Percentiles rank a stretch among this genome's conserved stretches.
Conservation (phyloP, 2,888 invertebrate genomes). For the Stenchaetothrips biformis region DNA sequence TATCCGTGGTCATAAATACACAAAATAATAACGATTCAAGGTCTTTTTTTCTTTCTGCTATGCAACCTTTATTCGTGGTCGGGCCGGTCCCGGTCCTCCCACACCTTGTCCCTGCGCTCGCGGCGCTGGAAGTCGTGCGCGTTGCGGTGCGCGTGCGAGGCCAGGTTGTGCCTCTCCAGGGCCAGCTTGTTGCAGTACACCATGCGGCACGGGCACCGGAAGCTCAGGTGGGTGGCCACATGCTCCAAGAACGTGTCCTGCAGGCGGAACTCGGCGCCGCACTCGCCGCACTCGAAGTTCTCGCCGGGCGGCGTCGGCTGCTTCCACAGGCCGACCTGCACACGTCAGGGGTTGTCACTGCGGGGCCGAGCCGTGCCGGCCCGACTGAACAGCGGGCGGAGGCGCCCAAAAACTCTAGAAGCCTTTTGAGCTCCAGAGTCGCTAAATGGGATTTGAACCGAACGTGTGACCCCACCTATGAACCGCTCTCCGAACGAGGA, state of each 20-base stretch:
- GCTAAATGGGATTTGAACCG: no score
- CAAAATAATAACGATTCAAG: neutral
- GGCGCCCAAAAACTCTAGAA: no score
- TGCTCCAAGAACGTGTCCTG: neutral
- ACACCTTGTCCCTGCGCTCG: neutral
- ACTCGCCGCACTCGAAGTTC: neutral
- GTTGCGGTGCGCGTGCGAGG: neutral
- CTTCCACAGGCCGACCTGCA: neutral
- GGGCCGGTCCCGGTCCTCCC: neutral
- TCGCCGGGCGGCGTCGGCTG: conserved; percentile 7
- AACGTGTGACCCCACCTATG: no score
- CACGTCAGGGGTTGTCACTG: neutral
- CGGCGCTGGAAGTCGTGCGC: neutral
- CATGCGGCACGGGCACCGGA: neutral
- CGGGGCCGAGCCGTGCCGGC: no score
- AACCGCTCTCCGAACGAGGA: no score
- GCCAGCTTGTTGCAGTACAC: neutral
- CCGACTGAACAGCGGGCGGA: no score
- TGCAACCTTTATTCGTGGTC: neutral
- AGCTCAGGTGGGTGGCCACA: neutral
- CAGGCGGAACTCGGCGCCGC: neutral
- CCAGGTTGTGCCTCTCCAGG: conserved; percentile 9
- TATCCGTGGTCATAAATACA: neutral
- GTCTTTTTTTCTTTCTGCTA: no score
- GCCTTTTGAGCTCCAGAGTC: no score